A percentile compares a stretch with the other conserved stretches of the same genome.
phyloP scores from a whole-genome alignment of 2,888 invertebrate genomes.

The Adineta ricciae region DNA sequence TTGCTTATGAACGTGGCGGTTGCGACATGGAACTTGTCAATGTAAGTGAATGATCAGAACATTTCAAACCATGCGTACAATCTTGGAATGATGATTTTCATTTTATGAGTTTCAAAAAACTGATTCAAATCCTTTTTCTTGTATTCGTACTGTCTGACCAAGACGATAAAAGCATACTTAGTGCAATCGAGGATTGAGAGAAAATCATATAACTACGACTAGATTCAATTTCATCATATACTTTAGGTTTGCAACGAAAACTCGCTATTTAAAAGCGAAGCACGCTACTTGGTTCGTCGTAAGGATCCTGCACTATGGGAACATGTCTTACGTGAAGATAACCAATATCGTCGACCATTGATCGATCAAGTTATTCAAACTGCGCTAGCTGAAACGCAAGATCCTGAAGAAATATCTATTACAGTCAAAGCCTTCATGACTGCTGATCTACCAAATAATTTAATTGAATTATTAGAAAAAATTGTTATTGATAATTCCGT shows the following conservation, averaged over 20 bases:
- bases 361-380: constrained; percentile 97
- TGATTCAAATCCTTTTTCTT: neutral
- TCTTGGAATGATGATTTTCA: neutral
- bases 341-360: constrained; percentile 82
- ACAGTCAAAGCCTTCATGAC: constrained; percentile 99
- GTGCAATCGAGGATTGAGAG: no score
- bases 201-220: no score
- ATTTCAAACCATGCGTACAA: neutral
- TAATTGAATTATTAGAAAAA: constrained; percentile 93
- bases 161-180: neutral
- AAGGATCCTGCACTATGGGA: constrained; percentile 92
- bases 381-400: constrained; percentile 93
- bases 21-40: constrained; percentile 71
- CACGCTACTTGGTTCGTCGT: constrained; percentile 84
- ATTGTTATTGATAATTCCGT: constrained; percentile 95
- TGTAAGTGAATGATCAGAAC: neutral
- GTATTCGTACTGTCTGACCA: constrained; percentile 21
- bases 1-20: constrained; percentile 93
- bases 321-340: constrained; percentile 78
- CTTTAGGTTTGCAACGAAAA: constrained; percentile 86
- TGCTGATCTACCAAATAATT: constrained; percentile 92
- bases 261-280: constrained; percentile 95
- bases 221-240: no score
- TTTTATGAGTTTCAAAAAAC: neutral
- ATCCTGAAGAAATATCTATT: constrained; percentile 96